Percentiles rank a stretch among this genome's conserved stretches.
Conservation (phyloP, 2,888 invertebrate genomes). For the Metopia argyrocephala region DNA sequence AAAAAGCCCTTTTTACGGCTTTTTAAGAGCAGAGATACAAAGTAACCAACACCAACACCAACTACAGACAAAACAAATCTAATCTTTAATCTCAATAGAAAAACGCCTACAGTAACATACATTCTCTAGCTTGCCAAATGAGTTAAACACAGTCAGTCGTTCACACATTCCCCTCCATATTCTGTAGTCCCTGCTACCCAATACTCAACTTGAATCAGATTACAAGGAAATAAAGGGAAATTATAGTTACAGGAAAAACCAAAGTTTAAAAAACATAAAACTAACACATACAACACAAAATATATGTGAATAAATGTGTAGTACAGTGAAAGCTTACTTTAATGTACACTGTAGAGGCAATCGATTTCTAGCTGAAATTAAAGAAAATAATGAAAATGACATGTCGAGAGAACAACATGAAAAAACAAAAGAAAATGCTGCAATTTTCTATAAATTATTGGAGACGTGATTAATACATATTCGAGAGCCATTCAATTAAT, state of each 20-base stretch:
- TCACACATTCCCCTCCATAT: too few relatives aligned
- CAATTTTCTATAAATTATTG: conserved; percentile 35
- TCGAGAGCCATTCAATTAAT: neutral
- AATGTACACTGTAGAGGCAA: too few relatives aligned
- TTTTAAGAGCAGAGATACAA: neutral
- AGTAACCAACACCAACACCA: neutral
- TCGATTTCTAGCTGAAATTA: too few relatives aligned
- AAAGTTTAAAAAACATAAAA: conserved; percentile 26
- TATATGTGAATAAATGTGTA: too few relatives aligned
- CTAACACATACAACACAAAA: neutral
- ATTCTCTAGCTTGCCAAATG: conserved; percentile 14
- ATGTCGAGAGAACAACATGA: conserved; percentile 54
- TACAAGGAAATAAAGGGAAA: conserved; percentile 54
- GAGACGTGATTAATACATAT: conserved; percentile 35
- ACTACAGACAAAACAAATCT: conserved; percentile 18
- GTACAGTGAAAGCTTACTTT: too few relatives aligned
- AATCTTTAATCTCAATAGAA: conserved; percentile 39
- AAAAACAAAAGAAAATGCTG: conserved; percentile 31
- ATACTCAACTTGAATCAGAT: neutral
- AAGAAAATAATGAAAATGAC: conserved; percentile 45
- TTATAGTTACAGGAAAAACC: conserved; percentile 32
- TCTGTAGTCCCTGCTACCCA: neutral
- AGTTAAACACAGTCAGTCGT: neutral
- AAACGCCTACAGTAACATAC: conserved; percentile 45
- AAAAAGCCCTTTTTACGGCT: conserved; percentile 32